Percentiles rank a stretch among this genome's conserved stretches.
phyloP scores from a whole-genome alignment of 2,888 invertebrate genomes.

The Dynastes grantii region DNA sequence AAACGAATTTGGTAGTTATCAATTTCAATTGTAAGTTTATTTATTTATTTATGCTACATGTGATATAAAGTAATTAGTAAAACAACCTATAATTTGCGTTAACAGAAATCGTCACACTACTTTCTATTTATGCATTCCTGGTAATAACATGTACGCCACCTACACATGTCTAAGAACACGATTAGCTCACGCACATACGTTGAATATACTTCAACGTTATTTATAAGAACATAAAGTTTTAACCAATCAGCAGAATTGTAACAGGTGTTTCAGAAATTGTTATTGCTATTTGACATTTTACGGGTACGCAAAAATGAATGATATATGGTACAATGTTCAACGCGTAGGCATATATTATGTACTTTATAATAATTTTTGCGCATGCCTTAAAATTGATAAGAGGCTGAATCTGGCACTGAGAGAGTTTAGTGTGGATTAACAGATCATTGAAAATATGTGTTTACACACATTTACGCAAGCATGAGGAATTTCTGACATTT shows the following conservation, averaged over 20 bases:
- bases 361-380: conserved; percentile 56
- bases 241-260: conserved; percentile 62
- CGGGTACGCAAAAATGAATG: conserved; percentile 47
- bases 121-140: conserved; percentile 67
- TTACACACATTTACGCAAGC: too few species aligned
- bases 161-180: conserved; percentile 58
- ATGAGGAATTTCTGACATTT: too few species aligned
- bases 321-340: conserved; percentile 60
- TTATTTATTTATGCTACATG: neutral
- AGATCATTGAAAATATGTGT: neutral
- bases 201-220: conserved; percentile 25
- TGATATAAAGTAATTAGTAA: neutral
- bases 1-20: neutral
- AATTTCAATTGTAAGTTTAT: neutral
- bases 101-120: conserved; percentile 57
- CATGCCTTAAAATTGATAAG: conserved; percentile 26
- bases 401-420: neutral
- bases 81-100: conserved; percentile 5
- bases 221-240: conserved; percentile 38
- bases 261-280: conserved; percentile 65
- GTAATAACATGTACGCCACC: conserved; percentile 66
- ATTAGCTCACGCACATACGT: neutral
- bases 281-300: conserved; percentile 58
- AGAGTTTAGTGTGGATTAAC: neutral
- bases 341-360: conserved; percentile 56